Evolutionary conservation across 2,888 invertebrate species (phyloP).

Genomic region (Leptogaster cylindrica): DNA sequence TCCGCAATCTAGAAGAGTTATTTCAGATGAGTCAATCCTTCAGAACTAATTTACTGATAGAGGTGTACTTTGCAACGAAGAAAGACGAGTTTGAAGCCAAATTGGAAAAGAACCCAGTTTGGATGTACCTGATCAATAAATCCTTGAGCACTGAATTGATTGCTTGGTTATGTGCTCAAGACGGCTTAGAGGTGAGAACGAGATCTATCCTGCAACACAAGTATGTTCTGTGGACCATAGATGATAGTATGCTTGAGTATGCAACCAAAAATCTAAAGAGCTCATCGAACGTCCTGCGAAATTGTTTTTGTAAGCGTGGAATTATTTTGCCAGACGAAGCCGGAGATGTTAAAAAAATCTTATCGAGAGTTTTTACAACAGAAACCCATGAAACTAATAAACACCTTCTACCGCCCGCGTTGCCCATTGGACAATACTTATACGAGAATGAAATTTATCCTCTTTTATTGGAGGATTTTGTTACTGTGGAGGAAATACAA

Average conservation of each 20-base stretch:
- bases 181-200: not conserved
- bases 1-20: conserved; percentile 57
- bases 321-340: conserved; percentile 69
- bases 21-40: conserved; percentile 55
- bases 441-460: conserved; percentile 52
- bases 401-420: conserved; percentile 49
- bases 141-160: conserved; percentile 51
- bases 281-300: conserved; percentile 54
- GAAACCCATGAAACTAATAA: conserved; percentile 50
- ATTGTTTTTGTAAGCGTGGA: conserved; percentile 63
- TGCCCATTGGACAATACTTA: conserved; percentile 53
- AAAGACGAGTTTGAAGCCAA: conserved; percentile 55
- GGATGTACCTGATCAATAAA: conserved; percentile 56
- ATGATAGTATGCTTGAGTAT: conserved; percentile 57
- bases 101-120: conserved; percentile 56
- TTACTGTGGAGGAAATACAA: conserved; percentile 53
- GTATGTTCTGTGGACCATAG: conserved; percentile 53
- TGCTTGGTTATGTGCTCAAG: conserved; percentile 52
- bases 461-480: conserved; percentile 54
- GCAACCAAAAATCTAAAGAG: conserved; percentile 52
- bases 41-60: conserved; percentile 54
- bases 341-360: conserved; percentile 64
- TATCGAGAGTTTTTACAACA: conserved; percentile 67
- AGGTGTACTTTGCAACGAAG: conserved; percentile 58
- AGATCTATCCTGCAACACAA: not conserved